These are phyloP conservation scores for Orchesella cincta DNA, from an alignment of 1,140 invertebrate genomes.

Conservation along the genomic window DNA sequence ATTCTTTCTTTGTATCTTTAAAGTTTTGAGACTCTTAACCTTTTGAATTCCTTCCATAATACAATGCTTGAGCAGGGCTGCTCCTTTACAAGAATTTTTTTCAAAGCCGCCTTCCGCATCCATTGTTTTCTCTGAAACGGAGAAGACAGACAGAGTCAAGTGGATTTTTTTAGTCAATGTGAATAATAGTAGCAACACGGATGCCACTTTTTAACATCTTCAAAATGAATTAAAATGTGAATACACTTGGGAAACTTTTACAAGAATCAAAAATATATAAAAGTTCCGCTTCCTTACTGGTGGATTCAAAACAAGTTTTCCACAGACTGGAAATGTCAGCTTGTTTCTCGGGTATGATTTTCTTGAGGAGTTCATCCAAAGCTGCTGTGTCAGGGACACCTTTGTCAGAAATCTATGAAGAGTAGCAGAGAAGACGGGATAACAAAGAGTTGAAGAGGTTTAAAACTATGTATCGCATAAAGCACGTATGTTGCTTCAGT, in stretches of 20 bases:
- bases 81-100: conserved; percentile 11
- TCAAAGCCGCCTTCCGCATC: conserved; percentile 3
- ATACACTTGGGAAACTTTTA: too few species aligned
- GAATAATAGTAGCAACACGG: too few species aligned
- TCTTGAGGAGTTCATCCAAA: neutral
- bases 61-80: conserved; percentile 11
- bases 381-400: neutral
- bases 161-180: neutral
- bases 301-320: neutral
- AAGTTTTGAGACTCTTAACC: too few species aligned
- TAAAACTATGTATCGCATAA: neutral
- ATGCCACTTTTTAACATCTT: too few species aligned
- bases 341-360: conserved; percentile 9
- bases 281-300: too few species aligned
- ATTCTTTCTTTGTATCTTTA: too few species aligned
- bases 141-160: neutral
- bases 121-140: conserved; percentile 6
- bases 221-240: too few species aligned
- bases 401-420: neutral
- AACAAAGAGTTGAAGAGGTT: neutral
- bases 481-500: too few species aligned
- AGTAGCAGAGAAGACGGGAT: neutral
- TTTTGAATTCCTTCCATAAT: neutral
- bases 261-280: too few species aligned
- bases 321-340: neutral